phyloP scores from a whole-genome alignment of 1,140 invertebrate species.

The Pseudachorutes palmiensis region DNA sequence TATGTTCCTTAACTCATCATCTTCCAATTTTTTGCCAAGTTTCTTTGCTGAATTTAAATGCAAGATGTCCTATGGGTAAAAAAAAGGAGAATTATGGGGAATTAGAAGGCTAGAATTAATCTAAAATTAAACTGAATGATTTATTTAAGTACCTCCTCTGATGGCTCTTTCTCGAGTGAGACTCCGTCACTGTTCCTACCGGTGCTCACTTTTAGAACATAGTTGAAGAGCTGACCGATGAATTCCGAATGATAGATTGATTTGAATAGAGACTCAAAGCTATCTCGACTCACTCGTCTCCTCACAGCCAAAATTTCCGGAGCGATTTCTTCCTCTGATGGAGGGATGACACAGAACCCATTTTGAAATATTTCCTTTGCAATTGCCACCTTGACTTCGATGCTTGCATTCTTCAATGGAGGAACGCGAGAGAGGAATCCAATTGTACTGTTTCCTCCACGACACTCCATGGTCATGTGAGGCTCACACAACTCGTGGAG shows the following conservation, averaged over 20 bases:
- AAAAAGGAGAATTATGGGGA: background rate
- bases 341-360: background rate
- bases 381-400: background rate
- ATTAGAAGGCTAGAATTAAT: background rate
- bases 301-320: background rate
- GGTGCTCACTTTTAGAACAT: background rate
- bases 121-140: background rate
- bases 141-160: background rate
- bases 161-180: background rate
- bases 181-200: background rate
- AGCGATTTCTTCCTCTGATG: background rate
- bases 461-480: background rate
- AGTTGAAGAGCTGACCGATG: background rate
- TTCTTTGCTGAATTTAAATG: background rate
- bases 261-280: background rate
- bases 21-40: background rate
- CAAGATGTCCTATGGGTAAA: background rate
- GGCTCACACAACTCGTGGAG: background rate
- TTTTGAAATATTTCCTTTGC: background rate
- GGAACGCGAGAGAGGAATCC: background rate
- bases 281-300: background rate
- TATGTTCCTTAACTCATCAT: background rate
- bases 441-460: background rate
- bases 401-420: background rate
- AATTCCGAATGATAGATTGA: background rate